Percentiles rank a stretch among this genome's conserved stretches.
phyloP scores from a whole-genome alignment of 2,797 vertebrate genomes.

The Acanthurus tractus region DNA sequence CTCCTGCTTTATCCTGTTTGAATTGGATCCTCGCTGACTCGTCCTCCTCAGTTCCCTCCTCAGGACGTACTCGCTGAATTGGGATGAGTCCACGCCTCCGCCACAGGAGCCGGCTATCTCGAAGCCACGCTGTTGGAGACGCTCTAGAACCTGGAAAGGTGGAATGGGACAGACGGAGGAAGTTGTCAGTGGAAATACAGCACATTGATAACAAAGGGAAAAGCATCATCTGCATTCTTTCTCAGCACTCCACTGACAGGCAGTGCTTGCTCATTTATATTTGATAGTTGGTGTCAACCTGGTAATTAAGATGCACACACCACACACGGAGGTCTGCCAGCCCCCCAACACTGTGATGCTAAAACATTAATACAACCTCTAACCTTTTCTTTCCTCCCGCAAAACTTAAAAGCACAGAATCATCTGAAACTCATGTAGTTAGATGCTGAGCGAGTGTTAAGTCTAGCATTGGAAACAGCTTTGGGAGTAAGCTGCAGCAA shows the following conservation, averaged over 20 bases:
- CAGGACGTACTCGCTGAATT: slow-evolving; percentile 98
- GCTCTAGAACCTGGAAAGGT: slow-evolving; percentile 91
- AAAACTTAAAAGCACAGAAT: slow-evolving; percentile 28
- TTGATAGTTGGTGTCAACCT: slow-evolving; percentile 10
- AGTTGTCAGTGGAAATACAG: slow-evolving; percentile 8
- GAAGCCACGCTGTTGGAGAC: slow-evolving; percentile 96
- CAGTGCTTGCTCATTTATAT: slow-evolving; percentile 10
- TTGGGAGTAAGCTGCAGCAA: slow-evolving; percentile 55
- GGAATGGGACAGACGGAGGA: neutral
- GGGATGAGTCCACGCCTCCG: slow-evolving; percentile 97
- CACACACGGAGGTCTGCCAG: neutral
- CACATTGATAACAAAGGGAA: neutral
- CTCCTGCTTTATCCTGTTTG: slow-evolving; percentile 99
- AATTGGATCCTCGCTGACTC: slow-evolving; percentile 91
- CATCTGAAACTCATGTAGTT: slow-evolving; percentile 31
- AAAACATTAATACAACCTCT: slow-evolving; percentile 33
- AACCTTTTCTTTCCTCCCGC: slow-evolving; percentile 43
- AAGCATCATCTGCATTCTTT: slow-evolving; percentile 8
- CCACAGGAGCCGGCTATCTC: slow-evolving; percentile 96
- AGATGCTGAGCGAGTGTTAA: slow-evolving; percentile 30
- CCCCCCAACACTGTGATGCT: slow-evolving; percentile 22
- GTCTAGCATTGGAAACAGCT: slow-evolving; percentile 61
- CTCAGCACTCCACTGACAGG: neutral
- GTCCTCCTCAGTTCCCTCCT: slow-evolving; percentile 95
- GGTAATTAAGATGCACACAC: slow-evolving; percentile 21